These are phyloP conservation scores for Liodrosophila aerea DNA, from an alignment of 2,888 invertebrate genomes.

Conservation along the genomic window DNA sequence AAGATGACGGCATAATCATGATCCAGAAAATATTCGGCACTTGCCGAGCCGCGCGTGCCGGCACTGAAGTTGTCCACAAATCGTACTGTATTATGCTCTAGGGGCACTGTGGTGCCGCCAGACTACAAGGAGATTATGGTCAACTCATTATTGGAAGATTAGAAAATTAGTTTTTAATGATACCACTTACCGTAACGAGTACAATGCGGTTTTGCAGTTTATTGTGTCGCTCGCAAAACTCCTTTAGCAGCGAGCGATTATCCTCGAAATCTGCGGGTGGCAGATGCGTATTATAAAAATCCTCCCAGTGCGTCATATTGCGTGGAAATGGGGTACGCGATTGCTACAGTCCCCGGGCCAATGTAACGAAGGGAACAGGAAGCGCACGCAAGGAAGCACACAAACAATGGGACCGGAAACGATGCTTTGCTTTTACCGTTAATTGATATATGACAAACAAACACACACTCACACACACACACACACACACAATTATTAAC, in stretches of 20 bases:
- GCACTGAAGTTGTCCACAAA: slow-evolving; percentile 99
- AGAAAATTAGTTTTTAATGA: no score
- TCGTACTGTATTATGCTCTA: slow-evolving; percentile 98
- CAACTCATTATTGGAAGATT: slow-evolving; percentile 26
- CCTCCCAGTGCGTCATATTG: slow-evolving; percentile 88
- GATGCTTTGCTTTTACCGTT: slow-evolving; percentile 54
- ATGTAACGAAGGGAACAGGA: slow-evolving; percentile 22
- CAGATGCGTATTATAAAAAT: slow-evolving; percentile 91
- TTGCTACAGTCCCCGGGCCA: background rate
- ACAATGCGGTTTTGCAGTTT: slow-evolving; percentile 88
- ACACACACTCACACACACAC: slow-evolving; percentile 2
- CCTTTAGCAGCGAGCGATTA: slow-evolving; percentile 87
- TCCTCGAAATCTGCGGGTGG: slow-evolving; percentile 90
- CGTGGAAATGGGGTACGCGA: slow-evolving; percentile 17
- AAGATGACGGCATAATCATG: slow-evolving; percentile 95
- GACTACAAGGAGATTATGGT: slow-evolving; percentile 84
- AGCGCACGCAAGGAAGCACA: slow-evolving; percentile 62
- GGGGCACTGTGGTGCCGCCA: slow-evolving; percentile 97
- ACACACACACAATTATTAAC: background rate
- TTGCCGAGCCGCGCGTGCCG: slow-evolving; percentile 96
- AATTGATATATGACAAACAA: slow-evolving; percentile 51
- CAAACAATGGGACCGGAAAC: slow-evolving; percentile 58
- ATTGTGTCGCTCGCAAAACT: slow-evolving; percentile 89
- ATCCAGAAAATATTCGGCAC: slow-evolving; percentile 97
- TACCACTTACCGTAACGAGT: slow-evolving; percentile 88